These are phyloP conservation scores for Vultur gryphus DNA, from an alignment of 2,797 vertebrate genomes.

Conservation along the genomic window DNA sequence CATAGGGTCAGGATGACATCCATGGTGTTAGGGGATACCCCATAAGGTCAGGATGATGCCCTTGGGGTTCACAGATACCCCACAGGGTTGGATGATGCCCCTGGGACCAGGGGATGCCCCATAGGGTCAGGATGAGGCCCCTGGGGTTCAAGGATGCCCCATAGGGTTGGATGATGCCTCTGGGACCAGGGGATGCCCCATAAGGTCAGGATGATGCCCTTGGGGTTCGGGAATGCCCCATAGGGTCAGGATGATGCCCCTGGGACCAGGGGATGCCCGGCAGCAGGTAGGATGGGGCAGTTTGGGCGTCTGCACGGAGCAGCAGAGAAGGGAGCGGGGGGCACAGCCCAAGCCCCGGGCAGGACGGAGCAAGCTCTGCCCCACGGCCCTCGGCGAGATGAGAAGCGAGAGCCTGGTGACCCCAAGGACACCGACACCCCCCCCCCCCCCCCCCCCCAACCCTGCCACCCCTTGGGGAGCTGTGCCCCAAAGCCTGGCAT, in stretches of 20 bases:
- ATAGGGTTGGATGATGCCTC: no score
- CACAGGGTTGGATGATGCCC: background rate
- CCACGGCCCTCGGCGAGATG: accelerated
- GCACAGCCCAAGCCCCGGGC: background rate
- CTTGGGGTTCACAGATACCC: no score
- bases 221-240: no score
- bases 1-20: no score
- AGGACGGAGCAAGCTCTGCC: background rate
- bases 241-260: background rate
- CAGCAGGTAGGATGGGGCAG: background rate
- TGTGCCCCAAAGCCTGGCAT: background rate
- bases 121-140: background rate
- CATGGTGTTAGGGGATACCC: no score
- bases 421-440: accelerated
- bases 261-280: accelerated
- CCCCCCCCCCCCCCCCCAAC: background rate
- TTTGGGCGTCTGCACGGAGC: accelerated
- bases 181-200: background rate
- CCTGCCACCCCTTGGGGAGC: background rate
- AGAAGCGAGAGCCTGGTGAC: background rate
- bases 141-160: background rate
- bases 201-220: no score
- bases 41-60: no score
- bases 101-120: background rate
- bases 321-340: background rate